phyloP scores from a whole-genome alignment of 2,797 vertebrate genomes.

The Myotis findleyi region DNA sequence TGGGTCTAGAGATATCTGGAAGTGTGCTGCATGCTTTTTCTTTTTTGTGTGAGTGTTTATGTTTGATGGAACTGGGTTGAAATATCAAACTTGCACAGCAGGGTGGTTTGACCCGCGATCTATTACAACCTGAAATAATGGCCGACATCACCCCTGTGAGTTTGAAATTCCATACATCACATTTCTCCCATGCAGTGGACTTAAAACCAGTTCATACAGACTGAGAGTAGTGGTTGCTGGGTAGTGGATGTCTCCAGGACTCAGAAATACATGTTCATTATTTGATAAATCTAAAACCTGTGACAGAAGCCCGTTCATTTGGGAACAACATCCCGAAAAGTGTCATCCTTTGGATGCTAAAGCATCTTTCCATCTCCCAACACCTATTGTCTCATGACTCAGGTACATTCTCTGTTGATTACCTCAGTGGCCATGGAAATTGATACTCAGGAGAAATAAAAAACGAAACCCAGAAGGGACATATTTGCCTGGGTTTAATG shows the following conservation, averaged over 20 bases:
- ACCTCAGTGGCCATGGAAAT: conserved; percentile 20
- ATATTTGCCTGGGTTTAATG: conserved; percentile 17
- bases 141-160: background rate
- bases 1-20: background rate
- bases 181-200: background rate
- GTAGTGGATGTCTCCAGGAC: background rate
- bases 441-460: conserved; percentile 56
- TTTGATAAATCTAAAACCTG: background rate
- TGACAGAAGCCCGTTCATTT: background rate
- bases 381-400: conserved; percentile 52
- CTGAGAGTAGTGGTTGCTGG: background rate
- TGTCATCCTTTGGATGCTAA: background rate
- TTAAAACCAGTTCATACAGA: background rate
- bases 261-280: background rate
- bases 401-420: conserved; percentile 26
- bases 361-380: background rate
- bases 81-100: conserved; percentile 20
- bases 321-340: background rate
- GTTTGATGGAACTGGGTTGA: conserved; percentile 23
- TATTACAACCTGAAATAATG: background rate
- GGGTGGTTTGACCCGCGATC: background rate
- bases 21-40: background rate
- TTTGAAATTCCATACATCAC: background rate
- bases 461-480: background rate
- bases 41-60: background rate